Evolutionary conservation across 2,113 vertebrate genomes (phyloP).

Genomic region (Erythrocercus mccallii): DNA sequence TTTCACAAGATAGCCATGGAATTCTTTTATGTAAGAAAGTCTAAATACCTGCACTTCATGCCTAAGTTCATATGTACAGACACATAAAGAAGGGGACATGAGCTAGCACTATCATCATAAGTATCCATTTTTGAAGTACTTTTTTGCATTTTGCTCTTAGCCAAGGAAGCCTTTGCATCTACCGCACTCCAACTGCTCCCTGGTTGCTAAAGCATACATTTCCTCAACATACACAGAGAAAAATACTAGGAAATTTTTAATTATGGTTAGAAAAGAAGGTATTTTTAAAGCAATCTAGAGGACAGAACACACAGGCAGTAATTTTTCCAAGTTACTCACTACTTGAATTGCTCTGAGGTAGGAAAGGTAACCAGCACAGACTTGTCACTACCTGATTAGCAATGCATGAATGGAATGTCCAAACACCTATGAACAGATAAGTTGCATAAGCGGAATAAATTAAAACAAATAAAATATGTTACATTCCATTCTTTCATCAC

Average conservation of each 20-base stretch:
- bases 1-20: background rate
- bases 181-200: background rate
- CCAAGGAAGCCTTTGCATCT: background rate
- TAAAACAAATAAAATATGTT: background rate
- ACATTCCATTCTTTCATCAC: background rate
- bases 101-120: background rate
- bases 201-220: background rate
- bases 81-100: background rate
- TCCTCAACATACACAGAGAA: background rate
- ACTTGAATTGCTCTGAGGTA: background rate
- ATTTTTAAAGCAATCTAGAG: background rate
- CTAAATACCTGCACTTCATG: background rate
- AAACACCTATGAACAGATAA: background rate
- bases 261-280: background rate
- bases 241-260: background rate
- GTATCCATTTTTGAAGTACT: background rate
- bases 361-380: background rate
- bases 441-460: conserved; percentile 13
- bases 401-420: conserved; percentile 20
- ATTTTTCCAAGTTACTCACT: background rate
- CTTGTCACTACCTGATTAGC: conserved; percentile 23
- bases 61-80: background rate
- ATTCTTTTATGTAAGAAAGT: background rate
- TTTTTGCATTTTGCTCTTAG: background rate
- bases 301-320: background rate